Conservation (phyloP, 2,113 vertebrate species). For the Limnothrissa miodon region DNA sequence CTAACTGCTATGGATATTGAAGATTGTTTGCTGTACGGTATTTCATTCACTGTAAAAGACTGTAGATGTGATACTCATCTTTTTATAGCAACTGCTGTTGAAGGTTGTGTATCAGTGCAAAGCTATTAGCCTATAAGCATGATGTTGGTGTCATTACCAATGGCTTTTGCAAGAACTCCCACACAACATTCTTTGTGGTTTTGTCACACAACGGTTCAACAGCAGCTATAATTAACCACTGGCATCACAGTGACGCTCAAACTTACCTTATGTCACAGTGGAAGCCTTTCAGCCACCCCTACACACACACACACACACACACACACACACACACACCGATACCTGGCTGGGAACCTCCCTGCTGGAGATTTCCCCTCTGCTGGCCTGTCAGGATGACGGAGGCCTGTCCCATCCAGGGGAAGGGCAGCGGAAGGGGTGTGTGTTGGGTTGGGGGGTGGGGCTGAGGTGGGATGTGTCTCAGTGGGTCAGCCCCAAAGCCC, state of each 20-base stretch:
- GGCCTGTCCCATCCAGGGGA: background rate
- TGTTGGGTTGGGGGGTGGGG: background rate
- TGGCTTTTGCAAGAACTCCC: conserved; percentile 65
- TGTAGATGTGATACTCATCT: background rate
- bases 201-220: conserved; percentile 59
- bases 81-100: background rate
- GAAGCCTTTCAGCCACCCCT: background rate
- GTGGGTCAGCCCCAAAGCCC: conserved; percentile 72
- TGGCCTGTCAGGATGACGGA: conserved; percentile 1
- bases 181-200: conserved; percentile 70
- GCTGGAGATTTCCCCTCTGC: background rate
- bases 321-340: conserved; percentile 30
- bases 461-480: conserved; percentile 67
- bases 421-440: background rate
- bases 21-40: background rate
- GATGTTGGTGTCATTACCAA: conserved; percentile 44
- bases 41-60: background rate
- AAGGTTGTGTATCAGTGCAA: conserved; percentile 52
- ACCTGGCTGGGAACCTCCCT: conserved; percentile 16
- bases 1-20: background rate
- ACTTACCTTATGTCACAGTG: background rate
- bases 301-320: conserved; percentile 41
- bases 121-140: conserved; percentile 52
- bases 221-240: conserved; percentile 63
- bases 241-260: conserved; percentile 59